These are phyloP conservation scores for Muscicapa adusta DNA, from an alignment of 2,113 vertebrate species.

Conservation along the genomic window DNA sequence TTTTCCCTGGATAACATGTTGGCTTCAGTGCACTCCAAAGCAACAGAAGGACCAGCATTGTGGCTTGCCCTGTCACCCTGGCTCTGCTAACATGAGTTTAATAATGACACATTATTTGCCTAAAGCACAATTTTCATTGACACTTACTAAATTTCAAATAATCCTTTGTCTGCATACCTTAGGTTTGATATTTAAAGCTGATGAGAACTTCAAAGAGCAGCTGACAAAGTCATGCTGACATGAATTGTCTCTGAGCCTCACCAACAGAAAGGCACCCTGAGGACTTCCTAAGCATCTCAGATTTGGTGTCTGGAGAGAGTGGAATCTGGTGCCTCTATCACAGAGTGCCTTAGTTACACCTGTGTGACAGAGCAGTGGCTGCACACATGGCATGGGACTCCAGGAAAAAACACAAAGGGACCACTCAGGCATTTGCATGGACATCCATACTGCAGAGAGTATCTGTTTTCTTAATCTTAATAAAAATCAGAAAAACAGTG, in stretches of 20 bases:
- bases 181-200: not conserved
- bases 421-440: not conserved
- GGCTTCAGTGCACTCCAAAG: not conserved
- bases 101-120: not conserved
- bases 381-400: not conserved
- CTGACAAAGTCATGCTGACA: not conserved
- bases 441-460: not conserved
- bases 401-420: not conserved
- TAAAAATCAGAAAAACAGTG: not conserved
- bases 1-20: not conserved
- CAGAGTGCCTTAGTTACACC: rapidly evolving
- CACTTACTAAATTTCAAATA: not conserved
- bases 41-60: not conserved
- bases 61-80: not conserved
- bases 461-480: not conserved
- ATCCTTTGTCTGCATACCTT: not conserved
- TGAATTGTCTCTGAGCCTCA: not conserved
- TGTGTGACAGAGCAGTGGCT: not conserved
- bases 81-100: not conserved
- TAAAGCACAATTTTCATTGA: not conserved
- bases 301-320: not conserved
- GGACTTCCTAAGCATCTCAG: not conserved
- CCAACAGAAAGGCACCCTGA: not conserved
- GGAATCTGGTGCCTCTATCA: not conserved
- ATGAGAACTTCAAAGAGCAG: not conserved